phyloP scores from a whole-genome alignment of 2,113 vertebrate species.

The Thomomys bottae region DNA sequence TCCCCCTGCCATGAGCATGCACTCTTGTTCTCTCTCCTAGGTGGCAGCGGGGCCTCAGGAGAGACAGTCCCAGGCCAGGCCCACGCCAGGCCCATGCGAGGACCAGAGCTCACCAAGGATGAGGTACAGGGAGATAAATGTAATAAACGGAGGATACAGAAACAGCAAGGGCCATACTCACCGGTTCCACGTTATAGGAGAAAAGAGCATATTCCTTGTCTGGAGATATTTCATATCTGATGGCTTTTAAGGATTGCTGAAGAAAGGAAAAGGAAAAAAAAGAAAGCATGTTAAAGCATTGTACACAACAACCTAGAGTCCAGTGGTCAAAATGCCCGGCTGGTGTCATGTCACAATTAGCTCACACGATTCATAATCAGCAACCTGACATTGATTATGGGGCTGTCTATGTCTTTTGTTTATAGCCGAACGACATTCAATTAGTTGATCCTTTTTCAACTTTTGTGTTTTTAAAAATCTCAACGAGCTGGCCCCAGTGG shows the following conservation, averaged over 20 bases:
- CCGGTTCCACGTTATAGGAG: slow-evolving; percentile 93
- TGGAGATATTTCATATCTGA: slow-evolving; percentile 95
- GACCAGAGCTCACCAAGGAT: neutral
- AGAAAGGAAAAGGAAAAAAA: slow-evolving; percentile 66
- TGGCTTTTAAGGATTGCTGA: slow-evolving; percentile 94
- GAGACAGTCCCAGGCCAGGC: slow-evolving; percentile 9
- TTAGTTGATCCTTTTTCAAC: neutral
- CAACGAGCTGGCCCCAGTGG: neutral
- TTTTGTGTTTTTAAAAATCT: slow-evolving; percentile 18
- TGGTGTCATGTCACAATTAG: neutral
- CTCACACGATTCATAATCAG: neutral
- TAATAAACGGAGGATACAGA: neutral
- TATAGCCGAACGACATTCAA: neutral
- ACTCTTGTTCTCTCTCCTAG: slow-evolving; percentile 78
- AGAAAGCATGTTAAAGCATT: slow-evolving; percentile 11
- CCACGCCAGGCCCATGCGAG: neutral
- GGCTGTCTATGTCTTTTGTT: neutral
- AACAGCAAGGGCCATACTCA: slow-evolving; percentile 82
- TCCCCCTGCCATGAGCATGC: neutral
- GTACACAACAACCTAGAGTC: too few species aligned
- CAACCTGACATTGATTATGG: neutral
- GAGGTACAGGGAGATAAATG: neutral
- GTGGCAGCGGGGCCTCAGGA: slow-evolving; percentile 78
- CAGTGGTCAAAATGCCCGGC: too few species aligned
- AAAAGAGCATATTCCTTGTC: slow-evolving; percentile 95